phyloP scores from a whole-genome alignment of 2,888 invertebrate species.

The Dynastes maya region DNA sequence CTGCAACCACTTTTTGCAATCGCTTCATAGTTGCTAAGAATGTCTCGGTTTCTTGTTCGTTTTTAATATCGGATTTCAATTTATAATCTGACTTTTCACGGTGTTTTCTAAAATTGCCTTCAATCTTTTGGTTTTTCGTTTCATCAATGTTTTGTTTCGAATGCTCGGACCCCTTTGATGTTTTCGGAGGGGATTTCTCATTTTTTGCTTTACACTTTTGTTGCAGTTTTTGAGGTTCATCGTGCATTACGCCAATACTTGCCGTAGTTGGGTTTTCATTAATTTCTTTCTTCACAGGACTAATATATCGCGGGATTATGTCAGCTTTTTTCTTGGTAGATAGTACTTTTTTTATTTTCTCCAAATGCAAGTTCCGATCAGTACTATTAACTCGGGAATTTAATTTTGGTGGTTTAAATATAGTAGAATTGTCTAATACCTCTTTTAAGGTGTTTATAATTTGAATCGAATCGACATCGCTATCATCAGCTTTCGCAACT shows the following conservation, averaged over 20 bases:
- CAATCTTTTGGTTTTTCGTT: background rate
- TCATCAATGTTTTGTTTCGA: background rate
- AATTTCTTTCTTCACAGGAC: conserved; percentile 9
- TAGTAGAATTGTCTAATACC: conserved; percentile 10
- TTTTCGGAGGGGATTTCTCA: background rate
- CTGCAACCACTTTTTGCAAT: background rate
- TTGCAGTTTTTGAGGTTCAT: background rate
- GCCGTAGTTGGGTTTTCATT: background rate
- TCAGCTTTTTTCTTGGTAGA: background rate
- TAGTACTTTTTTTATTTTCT: background rate
- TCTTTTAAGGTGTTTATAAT: conserved; percentile 24
- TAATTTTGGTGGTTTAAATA: conserved; percentile 10
- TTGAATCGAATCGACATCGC: background rate
- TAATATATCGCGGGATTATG: conserved; percentile 10
- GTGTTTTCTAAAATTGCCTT: background rate
- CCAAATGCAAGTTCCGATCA: background rate
- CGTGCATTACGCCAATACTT: conserved; percentile 15
- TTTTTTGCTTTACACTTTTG: background rate
- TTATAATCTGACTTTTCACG: background rate
- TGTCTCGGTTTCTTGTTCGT: background rate
- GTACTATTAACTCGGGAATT: background rate
- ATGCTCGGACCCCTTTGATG: background rate
- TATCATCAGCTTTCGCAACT: background rate
- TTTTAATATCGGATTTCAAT: background rate
- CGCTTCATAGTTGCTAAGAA: background rate